Evolutionary conservation across 2,888 invertebrate genomes (phyloP).

Genomic region (Allolobophora icterica): DNA sequence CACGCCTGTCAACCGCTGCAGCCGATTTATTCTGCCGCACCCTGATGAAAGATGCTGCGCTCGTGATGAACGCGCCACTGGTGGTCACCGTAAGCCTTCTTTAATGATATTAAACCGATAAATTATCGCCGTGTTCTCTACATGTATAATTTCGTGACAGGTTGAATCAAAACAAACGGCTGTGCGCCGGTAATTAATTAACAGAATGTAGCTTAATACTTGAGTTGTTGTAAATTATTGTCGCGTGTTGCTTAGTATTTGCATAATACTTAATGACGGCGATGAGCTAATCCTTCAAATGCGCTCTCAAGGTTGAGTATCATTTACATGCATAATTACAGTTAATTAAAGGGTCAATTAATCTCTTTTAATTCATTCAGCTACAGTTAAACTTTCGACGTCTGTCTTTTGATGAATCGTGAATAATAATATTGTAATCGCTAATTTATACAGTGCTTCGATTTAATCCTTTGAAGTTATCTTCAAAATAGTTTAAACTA

Average conservation of each 20-base stretch:
- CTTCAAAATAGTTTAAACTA: neutral
- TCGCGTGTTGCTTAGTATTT: neutral
- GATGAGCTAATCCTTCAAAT: neutral
- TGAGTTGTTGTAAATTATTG: too few species aligned
- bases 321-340: neutral
- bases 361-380: neutral
- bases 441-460: neutral
- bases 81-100: neutral
- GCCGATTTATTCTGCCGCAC: neutral
- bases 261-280: neutral
- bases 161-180: neutral
- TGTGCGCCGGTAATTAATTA: neutral
- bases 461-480: neutral
- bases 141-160: neutral
- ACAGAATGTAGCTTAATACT: neutral
- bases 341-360: neutral
- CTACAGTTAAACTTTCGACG: neutral
- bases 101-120: slow-evolving; percentile 10
- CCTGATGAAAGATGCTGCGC: neutral
- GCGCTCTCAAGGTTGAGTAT: neutral
- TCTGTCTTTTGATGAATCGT: neutral
- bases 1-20: neutral
- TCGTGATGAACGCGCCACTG: neutral
- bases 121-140: neutral
- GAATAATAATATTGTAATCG: too few species aligned